These are phyloP conservation scores for Drosophila multiciliata DNA, from an alignment of 2,888 invertebrate species.

Conservation along the genomic window DNA sequence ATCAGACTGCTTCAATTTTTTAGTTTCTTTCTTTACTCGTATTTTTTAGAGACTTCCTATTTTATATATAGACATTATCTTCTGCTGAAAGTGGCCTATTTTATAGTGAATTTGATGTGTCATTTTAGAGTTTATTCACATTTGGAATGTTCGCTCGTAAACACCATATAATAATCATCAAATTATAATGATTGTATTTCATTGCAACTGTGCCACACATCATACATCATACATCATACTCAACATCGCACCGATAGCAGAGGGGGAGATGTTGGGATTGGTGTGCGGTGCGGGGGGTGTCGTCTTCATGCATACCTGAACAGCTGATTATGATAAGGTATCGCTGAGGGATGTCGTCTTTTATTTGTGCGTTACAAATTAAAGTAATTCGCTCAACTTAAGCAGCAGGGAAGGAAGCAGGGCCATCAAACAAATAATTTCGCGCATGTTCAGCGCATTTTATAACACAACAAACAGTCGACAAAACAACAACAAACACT, in stretches of 20 bases:
- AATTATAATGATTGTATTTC: conserved; percentile 50
- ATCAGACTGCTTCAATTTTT: too few species aligned
- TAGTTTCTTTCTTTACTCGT: too few species aligned
- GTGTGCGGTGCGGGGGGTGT: background rate
- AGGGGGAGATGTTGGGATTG: background rate
- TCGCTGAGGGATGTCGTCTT: conserved; percentile 10
- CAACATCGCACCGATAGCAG: conserved; percentile 10
- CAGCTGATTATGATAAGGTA: conserved; percentile 42
- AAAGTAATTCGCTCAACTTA: conserved; percentile 73
- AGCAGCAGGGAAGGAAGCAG: conserved; percentile 32
- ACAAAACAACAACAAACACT: conserved; percentile 1
- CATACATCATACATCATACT: conserved; percentile 76
- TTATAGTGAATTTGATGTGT: conserved; percentile 28
- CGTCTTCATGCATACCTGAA: conserved; percentile 70
- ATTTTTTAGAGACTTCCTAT: background rate
- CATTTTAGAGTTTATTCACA: conserved; percentile 20
- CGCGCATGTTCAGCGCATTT: conserved; percentile 14
- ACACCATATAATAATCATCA: conserved; percentile 62
- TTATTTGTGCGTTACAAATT: conserved; percentile 61
- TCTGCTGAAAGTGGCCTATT: background rate
- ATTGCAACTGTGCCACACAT: conserved; percentile 67
- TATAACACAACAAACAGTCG: conserved; percentile 11
- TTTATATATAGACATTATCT: background rate
- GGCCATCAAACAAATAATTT: conserved; percentile 73
- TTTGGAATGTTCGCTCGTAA: conserved; percentile 4